phyloP scores from a whole-genome alignment of 2,113 vertebrate species.

The Caranx ignobilis region DNA sequence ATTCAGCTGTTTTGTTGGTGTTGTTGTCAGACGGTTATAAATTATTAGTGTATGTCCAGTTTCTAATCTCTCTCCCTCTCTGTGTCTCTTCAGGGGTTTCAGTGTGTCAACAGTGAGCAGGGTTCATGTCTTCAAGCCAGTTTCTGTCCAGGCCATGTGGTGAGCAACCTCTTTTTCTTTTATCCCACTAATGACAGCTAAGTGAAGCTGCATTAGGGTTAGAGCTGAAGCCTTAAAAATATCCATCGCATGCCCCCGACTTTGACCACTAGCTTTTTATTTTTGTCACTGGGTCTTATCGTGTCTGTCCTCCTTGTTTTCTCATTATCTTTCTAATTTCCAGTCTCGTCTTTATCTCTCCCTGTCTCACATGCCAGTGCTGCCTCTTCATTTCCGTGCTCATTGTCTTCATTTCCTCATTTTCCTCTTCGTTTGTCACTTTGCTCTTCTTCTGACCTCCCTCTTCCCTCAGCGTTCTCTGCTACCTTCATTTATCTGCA shows the following conservation, averaged over 20 bases:
- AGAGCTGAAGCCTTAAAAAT: neutral
- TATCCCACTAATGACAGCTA: neutral
- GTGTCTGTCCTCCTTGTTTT: neutral
- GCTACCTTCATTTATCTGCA: constrained; percentile 12
- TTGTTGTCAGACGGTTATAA: neutral
- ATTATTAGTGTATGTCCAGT: neutral
- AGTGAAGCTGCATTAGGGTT: constrained; percentile 5
- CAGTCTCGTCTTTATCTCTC: constrained; percentile 22
- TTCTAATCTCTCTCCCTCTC: neutral
- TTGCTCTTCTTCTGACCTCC: neutral
- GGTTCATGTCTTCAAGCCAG: constrained; percentile 97
- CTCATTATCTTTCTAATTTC: constrained; percentile 18
- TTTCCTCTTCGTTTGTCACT: constrained; percentile 18
- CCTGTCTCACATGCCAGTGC: constrained; percentile 18
- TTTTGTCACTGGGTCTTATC: constrained; percentile 27
- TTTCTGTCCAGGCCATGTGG: constrained; percentile 99
- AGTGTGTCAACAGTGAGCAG: constrained; percentile 96
- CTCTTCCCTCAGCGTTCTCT: neutral
- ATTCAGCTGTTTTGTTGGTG: neutral
- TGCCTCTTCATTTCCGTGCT: constrained; percentile 30
- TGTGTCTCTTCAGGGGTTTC: constrained; percentile 86
- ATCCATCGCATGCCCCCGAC: neutral
- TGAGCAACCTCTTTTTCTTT: constrained; percentile 76
- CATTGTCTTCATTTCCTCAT: constrained; percentile 38
- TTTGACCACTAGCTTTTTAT: constrained; percentile 34